phyloP scores from a whole-genome alignment of 2,888 invertebrate genomes.

The Acrobasis suavella region DNA sequence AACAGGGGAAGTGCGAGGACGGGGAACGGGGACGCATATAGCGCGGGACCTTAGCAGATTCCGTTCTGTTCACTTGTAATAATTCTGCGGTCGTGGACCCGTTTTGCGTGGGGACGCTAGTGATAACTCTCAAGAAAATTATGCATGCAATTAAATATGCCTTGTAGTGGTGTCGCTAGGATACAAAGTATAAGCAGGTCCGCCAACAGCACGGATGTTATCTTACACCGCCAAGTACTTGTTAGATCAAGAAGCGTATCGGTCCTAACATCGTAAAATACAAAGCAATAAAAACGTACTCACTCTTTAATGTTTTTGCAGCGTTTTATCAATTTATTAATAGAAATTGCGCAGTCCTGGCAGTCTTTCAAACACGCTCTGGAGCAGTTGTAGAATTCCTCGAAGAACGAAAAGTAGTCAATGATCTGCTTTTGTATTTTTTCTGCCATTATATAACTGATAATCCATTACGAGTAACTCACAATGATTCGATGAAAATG shows the following conservation, averaged over 20 bases:
- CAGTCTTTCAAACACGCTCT: conserved; percentile 76
- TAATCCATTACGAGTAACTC: conserved; percentile 39
- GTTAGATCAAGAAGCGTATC: neutral
- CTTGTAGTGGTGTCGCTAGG: too few relatives aligned
- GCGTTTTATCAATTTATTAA: conserved; percentile 79
- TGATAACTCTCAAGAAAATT: too few relatives aligned
- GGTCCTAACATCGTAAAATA: conserved; percentile 11
- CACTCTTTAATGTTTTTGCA: conserved; percentile 75
- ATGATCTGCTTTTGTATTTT: conserved; percentile 78
- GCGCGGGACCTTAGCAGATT: too few relatives aligned
- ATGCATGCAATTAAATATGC: too few relatives aligned
- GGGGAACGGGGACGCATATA: too few relatives aligned
- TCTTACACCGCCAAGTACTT: neutral
- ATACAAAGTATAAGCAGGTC: too few relatives aligned
- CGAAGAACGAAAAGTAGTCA: conserved; percentile 78
- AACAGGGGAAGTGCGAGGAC: too few relatives aligned
- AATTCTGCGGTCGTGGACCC: too few relatives aligned
- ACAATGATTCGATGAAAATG: too few relatives aligned
- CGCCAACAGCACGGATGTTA: too few relatives aligned
- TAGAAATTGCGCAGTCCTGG: conserved; percentile 73
- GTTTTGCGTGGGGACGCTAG: too few relatives aligned
- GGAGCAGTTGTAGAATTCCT: conserved; percentile 71
- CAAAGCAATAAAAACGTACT: conserved; percentile 45
- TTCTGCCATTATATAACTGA: conserved; percentile 62
- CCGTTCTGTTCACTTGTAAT: too few relatives aligned